phyloP scores from a whole-genome alignment of 1,140 invertebrate genomes.

The Trachelipus rathkii region DNA sequence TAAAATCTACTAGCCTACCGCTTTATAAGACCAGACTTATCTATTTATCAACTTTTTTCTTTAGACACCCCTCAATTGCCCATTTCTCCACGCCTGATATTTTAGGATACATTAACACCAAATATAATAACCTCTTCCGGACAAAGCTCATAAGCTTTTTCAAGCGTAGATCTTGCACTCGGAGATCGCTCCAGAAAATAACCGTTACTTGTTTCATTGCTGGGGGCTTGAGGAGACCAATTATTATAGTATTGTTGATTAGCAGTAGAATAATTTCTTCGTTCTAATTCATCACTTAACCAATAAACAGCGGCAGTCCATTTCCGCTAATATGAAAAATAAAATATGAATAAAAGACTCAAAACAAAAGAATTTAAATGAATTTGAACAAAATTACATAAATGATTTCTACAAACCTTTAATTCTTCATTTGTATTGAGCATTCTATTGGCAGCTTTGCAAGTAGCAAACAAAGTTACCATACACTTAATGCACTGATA shows the following conservation, averaged over 20 bases:
- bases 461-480: constrained; percentile 82
- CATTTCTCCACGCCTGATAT: too few species aligned
- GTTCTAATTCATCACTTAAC: constrained; percentile 90
- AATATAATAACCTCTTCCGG: constrained; percentile 78
- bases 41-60: too few species aligned
- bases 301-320: constrained; percentile 86
- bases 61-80: too few species aligned
- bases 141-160: constrained; percentile 74
- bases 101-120: too few species aligned
- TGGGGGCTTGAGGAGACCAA: constrained; percentile 89
- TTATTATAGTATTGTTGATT: constrained; percentile 72
- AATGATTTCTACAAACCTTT: constrained; percentile 26
- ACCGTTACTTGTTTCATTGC: constrained; percentile 90
- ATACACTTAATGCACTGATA: constrained; percentile 96
- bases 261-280: constrained; percentile 48
- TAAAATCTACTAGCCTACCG: too few species aligned
- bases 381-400: too few species aligned
- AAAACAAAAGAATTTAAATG: too few species aligned
- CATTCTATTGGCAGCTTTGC: constrained; percentile 55
- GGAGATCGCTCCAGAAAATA: constrained; percentile 91
- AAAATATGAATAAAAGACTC: background rate
- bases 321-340: constrained; percentile 54
- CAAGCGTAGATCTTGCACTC: constrained; percentile 82
- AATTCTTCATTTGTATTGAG: constrained; percentile 39
- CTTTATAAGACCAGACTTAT: too few species aligned